Conservation (phyloP, 2,113 vertebrate genomes). For the Dissostichus mawsoni region DNA sequence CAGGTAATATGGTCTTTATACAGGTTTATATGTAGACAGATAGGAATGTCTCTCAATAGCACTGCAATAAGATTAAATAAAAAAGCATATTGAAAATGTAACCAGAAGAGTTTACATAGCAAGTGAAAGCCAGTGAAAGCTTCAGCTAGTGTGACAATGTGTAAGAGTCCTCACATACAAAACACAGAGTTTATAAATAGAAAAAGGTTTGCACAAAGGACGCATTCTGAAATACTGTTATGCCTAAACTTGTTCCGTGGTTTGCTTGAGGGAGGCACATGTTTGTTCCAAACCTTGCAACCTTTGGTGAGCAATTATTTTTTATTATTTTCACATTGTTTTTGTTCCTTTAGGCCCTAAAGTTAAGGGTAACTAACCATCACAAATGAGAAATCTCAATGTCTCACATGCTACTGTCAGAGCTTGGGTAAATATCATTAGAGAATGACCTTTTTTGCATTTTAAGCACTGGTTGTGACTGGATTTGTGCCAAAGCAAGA, state of each 20-base stretch:
- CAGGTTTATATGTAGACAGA: background rate
- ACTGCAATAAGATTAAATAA: background rate
- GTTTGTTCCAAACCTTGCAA: slow-evolving; percentile 34
- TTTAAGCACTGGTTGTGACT: slow-evolving; percentile 1
- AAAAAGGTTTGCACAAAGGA: slow-evolving; percentile 18
- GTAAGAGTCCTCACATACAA: background rate
- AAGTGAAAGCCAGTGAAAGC: background rate
- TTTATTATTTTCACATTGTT: slow-evolving; percentile 21
- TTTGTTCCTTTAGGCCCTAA: background rate
- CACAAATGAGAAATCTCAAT: slow-evolving; percentile 17
- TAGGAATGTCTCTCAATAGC: background rate
- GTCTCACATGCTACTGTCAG: slow-evolving; percentile 4
- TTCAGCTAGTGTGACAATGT: slow-evolving; percentile 3
- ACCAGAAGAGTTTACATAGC: background rate
- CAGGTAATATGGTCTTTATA: background rate
- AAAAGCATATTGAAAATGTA: background rate
- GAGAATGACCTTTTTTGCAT: slow-evolving; percentile 9
- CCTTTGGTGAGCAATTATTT: slow-evolving; percentile 24
- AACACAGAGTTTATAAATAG: slow-evolving; percentile 33
- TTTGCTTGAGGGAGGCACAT: slow-evolving; percentile 23
- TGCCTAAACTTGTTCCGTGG: slow-evolving; percentile 19
- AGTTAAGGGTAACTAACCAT: background rate
- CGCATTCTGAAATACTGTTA: slow-evolving; percentile 8
- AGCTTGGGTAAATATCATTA: slow-evolving; percentile 2
- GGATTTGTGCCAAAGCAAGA: background rate